Evolutionary conservation across 2,888 invertebrate genomes (phyloP).

Genomic region (Laothoe populi): DNA sequence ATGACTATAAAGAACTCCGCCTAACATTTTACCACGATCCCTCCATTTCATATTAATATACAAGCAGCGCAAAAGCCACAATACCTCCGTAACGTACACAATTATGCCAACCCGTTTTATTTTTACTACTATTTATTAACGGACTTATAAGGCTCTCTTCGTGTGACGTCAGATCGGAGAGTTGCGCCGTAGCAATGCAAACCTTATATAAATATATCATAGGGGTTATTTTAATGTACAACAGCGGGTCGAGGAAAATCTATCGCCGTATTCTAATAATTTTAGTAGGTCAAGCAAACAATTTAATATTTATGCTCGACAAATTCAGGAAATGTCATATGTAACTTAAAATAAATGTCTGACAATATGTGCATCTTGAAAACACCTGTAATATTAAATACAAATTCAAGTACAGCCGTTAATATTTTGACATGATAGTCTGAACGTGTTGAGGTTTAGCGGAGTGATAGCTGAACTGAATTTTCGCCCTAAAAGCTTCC

Average conservation of each 20-base stretch:
- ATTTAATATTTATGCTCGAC: constrained; percentile 10
- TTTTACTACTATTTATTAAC: constrained; percentile 54
- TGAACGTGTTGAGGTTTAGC: too few species aligned
- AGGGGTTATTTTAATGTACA: constrained; percentile 29
- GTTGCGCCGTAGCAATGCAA: constrained; percentile 34
- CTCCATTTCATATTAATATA: constrained; percentile 10
- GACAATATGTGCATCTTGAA: background rate
- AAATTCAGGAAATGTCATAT: background rate
- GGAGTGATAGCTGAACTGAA: too few species aligned
- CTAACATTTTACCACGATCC: background rate
- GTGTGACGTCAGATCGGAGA: constrained; percentile 43
- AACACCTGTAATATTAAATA: background rate
- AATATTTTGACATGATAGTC: too few species aligned
- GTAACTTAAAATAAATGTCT: background rate
- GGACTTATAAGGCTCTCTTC: constrained; percentile 41
- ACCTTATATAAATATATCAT: constrained; percentile 34
- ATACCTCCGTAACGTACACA: constrained; percentile 51
- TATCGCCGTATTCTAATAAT: constrained; percentile 18
- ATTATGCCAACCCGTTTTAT: constrained; percentile 58
- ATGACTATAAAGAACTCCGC: too few species aligned
- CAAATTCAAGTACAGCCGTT: background rate
- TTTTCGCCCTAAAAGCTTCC: too few species aligned
- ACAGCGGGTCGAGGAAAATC: constrained; percentile 8
- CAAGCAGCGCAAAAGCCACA: background rate
- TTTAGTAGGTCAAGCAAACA: constrained; percentile 26